Evolutionary conservation across 2,888 invertebrate genomes (phyloP).

Genomic region (Callimorpha dominula): DNA sequence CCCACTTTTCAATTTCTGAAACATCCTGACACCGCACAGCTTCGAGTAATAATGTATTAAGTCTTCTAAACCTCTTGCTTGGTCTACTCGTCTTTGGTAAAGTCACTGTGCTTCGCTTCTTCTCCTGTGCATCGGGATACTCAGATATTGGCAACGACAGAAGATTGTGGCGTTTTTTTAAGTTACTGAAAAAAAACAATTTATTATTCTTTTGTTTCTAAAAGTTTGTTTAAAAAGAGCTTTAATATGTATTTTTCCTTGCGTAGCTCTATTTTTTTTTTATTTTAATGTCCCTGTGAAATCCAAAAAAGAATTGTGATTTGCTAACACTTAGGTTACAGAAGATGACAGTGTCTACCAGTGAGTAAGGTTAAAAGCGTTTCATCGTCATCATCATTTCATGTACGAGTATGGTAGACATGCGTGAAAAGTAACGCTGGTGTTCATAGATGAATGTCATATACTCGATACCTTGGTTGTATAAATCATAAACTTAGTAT

Average conservation of each 20-base stretch:
- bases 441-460: too few species aligned
- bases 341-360: neutral
- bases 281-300: neutral
- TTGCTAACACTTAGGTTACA: neutral
- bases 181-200: slow-evolving; percentile 9
- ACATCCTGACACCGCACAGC: slow-evolving; percentile 45
- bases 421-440: too few species aligned
- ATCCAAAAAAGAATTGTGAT: too few species aligned
- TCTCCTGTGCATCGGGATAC: neutral
- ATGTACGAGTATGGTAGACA: too few species aligned
- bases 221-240: neutral
- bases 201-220: neutral
- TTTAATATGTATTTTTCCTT: too few species aligned
- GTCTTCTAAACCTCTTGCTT: slow-evolving; percentile 35
- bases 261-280: neutral
- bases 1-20: slow-evolving; percentile 48
- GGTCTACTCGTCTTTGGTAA: slow-evolving; percentile 21
- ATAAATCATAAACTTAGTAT: too few species aligned
- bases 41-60: slow-evolving; percentile 67
- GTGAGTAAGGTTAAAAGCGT: neutral
- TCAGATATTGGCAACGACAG: slow-evolving; percentile 5
- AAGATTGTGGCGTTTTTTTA: slow-evolving; percentile 10
- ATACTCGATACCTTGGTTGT: too few species aligned
- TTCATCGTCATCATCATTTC: too few species aligned
- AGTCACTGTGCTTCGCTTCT: neutral